A percentile compares a stretch with the other conserved stretches of the same genome.
Conservation (phyloP, 2,888 invertebrate genomes). For the Lottia scabra region DNA sequence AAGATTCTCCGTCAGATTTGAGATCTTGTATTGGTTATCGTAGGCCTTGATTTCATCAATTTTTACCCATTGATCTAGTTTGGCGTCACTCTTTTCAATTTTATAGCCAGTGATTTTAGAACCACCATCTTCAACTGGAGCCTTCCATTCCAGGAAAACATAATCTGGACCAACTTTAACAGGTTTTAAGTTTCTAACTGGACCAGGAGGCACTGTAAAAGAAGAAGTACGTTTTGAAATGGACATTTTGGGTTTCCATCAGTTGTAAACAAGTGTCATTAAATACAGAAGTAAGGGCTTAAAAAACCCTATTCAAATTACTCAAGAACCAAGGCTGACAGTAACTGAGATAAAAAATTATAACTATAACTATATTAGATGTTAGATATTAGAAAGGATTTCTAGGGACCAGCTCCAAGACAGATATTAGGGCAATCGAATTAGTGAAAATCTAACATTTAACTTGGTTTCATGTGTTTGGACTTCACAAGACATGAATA, state of each 20-base stretch:
- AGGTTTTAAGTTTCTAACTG: constrained; percentile 40
- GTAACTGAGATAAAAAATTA: too few relatives aligned
- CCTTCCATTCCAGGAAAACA: constrained; percentile 47
- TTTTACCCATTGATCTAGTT: constrained; percentile 37
- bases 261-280: too few relatives aligned
- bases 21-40: constrained; percentile 37
- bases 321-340: too few relatives aligned
- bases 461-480: too few relatives aligned
- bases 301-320: too few relatives aligned
- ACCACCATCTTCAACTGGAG: constrained; percentile 50
- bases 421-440: background rate
- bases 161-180: constrained; percentile 40
- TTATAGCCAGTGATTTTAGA: constrained; percentile 52
- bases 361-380: too few relatives aligned
- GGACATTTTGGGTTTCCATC: too few relatives aligned
- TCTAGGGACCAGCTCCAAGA: too few relatives aligned
- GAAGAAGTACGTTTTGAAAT: too few relatives aligned
- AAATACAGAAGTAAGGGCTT: too few relatives aligned
- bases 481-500: background rate
- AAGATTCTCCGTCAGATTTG: constrained; percentile 41
- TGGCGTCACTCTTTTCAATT: constrained; percentile 37
- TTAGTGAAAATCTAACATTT: background rate
- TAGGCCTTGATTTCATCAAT: constrained; percentile 34
- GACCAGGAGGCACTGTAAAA: constrained; percentile 60
- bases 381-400: too few relatives aligned